Base-by-base conservation (phyloP, 2,888 invertebrate species). In the Trissolcus japonicus region DNA sequence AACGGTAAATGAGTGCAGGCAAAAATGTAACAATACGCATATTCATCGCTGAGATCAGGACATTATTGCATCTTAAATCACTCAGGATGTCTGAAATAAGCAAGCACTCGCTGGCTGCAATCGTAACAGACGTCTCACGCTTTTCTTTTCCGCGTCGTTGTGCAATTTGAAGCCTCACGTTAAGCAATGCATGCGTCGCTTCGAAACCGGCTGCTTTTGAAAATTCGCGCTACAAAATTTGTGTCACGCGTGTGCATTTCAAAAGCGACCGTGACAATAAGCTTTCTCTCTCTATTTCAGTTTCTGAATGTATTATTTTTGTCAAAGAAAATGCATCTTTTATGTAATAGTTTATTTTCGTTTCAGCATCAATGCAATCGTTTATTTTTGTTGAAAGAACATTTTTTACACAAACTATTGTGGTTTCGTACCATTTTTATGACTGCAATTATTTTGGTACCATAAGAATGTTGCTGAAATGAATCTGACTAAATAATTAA, bases 71-170 rank as follows among this genome's bases (percentile, higher is more conserved):
- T 62, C 50, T 67, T 74, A 74, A 74, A 74, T 74, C 73, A 74
- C 66, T 62, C 57, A 54, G 53, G 51, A 53, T 55, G 56, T 56
- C 40, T 57, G 60, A 14, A 62, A 63, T 55, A 53, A 51, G 55
- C 51, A 19, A 55, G 21, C 55, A 46, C 25, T 40, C 11, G 17
- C 53, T 57, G 61, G 50, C 51, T 46, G 54, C 61, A 74, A 74
- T 74, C 59, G 67, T 11, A 59, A 57, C 59, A 59, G 62, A 74
- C 67, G 68, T 74, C 67, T 62, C 67, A 74, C 74, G 68, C 57
- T 74, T 59, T 63, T 68, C 75, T 75, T 69, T 69, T 63, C 68
- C 59, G 62, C 65, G 68, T 68, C 61, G 57, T 68, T 68, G 57
- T 67, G 60, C 63, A 62, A 63, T 75, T 69, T 75, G 11, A 40